Evolutionary conservation across 2,113 vertebrate species (phyloP).

Genomic region (Malaclemys terrapin): DNA sequence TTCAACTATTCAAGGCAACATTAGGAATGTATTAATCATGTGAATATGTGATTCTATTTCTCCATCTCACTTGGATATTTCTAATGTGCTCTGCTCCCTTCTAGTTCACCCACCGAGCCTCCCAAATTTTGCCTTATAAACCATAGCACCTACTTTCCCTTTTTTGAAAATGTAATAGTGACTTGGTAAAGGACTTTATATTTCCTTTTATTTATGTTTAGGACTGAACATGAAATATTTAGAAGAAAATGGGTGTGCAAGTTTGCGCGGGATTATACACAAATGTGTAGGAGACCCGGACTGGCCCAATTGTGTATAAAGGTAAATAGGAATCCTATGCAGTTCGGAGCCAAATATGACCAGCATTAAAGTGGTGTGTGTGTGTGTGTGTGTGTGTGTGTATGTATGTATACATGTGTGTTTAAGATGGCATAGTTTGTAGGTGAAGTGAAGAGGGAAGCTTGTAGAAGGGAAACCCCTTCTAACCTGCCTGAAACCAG

Average conservation of each 20-base stretch:
- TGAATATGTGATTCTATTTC: background rate
- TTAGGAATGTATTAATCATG: background rate
- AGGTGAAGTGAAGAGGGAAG: background rate
- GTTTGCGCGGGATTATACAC: background rate
- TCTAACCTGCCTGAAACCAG: background rate
- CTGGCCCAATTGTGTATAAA: background rate
- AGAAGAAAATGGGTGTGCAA: background rate
- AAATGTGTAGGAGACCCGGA: background rate
- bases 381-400: no score
- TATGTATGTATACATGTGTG: background rate
- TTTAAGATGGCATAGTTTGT: background rate
- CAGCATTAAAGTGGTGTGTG: background rate
- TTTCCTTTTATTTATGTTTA: background rate
- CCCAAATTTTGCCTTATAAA: background rate
- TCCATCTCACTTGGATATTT: background rate
- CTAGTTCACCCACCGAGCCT: background rate
- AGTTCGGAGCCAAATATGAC: background rate
- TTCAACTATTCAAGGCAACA: background rate
- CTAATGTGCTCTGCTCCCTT: background rate
- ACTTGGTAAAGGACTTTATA: background rate
- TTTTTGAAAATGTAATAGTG: background rate
- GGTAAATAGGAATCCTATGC: background rate
- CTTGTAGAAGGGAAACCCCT: background rate
- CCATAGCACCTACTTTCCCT: background rate
- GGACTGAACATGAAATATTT: no score